Evolutionary conservation across 64 coral and sea anemone genomes (phyloP), one percentile per base, ranked within the genome.

Genomic region (Pocillopora damicornis): DNA sequence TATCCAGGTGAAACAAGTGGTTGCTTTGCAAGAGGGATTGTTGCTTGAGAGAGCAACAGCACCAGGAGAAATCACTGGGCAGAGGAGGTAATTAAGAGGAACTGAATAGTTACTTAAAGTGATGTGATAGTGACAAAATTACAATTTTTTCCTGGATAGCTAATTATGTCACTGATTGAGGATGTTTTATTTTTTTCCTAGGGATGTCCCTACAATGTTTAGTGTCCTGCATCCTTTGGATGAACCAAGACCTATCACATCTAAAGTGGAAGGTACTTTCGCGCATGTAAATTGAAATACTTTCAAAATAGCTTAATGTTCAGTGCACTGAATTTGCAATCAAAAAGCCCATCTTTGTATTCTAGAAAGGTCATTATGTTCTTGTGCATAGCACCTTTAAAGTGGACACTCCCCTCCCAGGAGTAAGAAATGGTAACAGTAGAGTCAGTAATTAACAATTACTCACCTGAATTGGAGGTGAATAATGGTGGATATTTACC

Each of bases 161-260:
- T 34, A 30, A 61, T 64, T 61, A 26, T 20, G 64, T 9, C 18
- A 38, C 26, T 59, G 12, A 76, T 60, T 25, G 23, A 59, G 62
- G 57, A 13, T 82, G 57, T n/a, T 34, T 13, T 71, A 6, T 80
- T 62, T 69, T 51, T 45, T 13, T 25, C 37, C 23, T 59, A 98
- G 92, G 66, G 93, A 92, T 42, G 65, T 98, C 16, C 96, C 96
- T 63, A 95, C 93, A 10, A 37, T 98, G 75, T 98, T 98, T 59
- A 95, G 93, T 87, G 57, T 98, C 35, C 76, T 95, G 45, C 90
- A 94, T 85, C 93, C 96, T 35, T 84, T 98, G 37, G 96, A 98
- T 91, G 96, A 98, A 88, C 96, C 96, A 59, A 92, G 96, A 30
- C 96, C 96, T 23, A 79, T 98, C 35, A 90, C 90, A 60, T 98